Evolutionary conservation across 2,113 vertebrate species (phyloP).

Genomic region (Neofelis nebulosa): DNA sequence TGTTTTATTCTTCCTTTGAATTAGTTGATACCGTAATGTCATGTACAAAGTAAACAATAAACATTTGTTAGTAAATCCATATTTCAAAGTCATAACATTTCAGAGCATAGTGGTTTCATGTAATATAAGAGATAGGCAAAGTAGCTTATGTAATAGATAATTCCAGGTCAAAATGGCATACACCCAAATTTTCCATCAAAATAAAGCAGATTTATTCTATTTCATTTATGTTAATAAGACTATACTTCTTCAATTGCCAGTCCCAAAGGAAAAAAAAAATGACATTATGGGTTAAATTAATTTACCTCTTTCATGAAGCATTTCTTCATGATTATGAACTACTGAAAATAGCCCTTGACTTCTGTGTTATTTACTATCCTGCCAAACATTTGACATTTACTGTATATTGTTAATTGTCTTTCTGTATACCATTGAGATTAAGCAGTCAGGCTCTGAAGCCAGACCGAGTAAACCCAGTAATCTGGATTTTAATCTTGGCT

Average conservation of each 20-base stretch:
- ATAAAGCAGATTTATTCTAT: not conserved
- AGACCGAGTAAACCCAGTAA: not conserved
- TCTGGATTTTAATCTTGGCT: not conserved
- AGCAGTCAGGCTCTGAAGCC: not conserved
- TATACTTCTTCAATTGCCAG: not conserved
- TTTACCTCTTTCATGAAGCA: not conserved
- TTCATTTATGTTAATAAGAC: not conserved
- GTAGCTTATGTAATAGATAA: not conserved
- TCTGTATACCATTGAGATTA: not conserved
- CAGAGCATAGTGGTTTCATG: not conserved
- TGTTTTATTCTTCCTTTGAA: not conserved
- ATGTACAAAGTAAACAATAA: not conserved
- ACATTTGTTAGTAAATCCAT: not conserved
- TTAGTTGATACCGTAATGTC: not conserved
- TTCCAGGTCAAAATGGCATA: not conserved
- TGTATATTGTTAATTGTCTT: not conserved
- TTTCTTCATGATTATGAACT: not conserved
- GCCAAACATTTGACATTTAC: not conserved
- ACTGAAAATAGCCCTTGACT: constrained; percentile 29
- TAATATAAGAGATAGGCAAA: not conserved
- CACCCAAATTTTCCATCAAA: not conserved
- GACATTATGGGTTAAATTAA: constrained; percentile 16
- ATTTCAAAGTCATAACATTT: not conserved
- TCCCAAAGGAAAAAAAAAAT: not conserved
- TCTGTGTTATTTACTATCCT: not conserved